Conservation (phyloP, 1,140 invertebrate species). For the Leptinotarsa lineolata region DNA sequence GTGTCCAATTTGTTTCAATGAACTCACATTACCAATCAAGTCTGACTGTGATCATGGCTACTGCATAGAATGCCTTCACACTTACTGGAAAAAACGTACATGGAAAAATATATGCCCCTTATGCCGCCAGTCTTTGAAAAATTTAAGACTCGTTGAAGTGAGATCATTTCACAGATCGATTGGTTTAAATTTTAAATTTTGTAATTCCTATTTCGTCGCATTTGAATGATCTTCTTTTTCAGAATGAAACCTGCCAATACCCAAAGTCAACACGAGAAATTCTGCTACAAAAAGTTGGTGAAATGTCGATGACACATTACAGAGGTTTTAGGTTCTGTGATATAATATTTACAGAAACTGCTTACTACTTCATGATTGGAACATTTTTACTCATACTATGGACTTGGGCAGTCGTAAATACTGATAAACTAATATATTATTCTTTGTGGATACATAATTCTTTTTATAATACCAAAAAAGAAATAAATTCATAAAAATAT, state of each 20-base stretch:
- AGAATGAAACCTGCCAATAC: background rate
- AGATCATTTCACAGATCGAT: background rate
- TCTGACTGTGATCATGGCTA: slow-evolving; percentile 36
- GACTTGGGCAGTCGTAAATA: background rate
- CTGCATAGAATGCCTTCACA: slow-evolving; percentile 32
- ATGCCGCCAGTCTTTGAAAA: slow-evolving; percentile 10
- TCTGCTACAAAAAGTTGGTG: background rate
- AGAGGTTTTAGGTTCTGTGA: background rate
- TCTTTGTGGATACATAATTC: slow-evolving; percentile 8
- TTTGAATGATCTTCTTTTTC: background rate
- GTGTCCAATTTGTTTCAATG: slow-evolving; percentile 37
- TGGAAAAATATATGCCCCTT: slow-evolving; percentile 22
- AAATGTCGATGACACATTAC: background rate
- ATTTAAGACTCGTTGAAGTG: slow-evolving; percentile 20
- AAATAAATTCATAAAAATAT: background rate
- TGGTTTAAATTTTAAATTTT: too few species aligned
- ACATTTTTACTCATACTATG: slow-evolving; percentile 12
- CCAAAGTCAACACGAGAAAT: background rate
- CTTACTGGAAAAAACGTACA: slow-evolving; percentile 20
- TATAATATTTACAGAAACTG: background rate
- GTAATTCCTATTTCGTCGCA: too few species aligned
- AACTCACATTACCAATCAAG: slow-evolving; percentile 20
- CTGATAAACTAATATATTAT: slow-evolving; percentile 12
- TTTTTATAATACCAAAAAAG: background rate
- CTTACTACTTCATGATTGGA: slow-evolving; percentile 1